Evolutionary conservation across 35 echinoderm and acorn worm genomes (phyloP), one percentile per base, ranked within the genome.

Genomic region (Nesometra sesokonis): DNA sequence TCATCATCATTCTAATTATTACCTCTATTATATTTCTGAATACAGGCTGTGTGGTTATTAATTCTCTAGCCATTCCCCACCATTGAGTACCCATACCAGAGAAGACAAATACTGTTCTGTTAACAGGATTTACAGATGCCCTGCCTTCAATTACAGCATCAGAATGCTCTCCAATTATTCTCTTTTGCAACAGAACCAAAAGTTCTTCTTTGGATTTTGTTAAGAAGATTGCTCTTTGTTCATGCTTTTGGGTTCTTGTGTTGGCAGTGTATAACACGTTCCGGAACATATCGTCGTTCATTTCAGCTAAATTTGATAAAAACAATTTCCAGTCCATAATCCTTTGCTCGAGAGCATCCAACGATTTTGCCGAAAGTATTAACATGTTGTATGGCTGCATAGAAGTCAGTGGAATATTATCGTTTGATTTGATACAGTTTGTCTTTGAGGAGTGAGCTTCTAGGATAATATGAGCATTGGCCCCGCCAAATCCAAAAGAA

Each of bases 51-150:
- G 82, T 47, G 1, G 47, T 67, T 76, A 94, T 91, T 35, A 94
- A 35, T 35, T 94, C 35, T 81, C 93, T 87, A 19, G 84, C 86
- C 93, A 94, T 91, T 8, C 85, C 93, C 93, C 93, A 94, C 93
- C 89, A 94, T 82, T 94, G 93, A 17, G 93, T 94, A 8, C 93
- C 92, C 89, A 91, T 94, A 17, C 93, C 89, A 77, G 89, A 85
- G 57, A 94, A 94, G 15, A 91, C 88, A 57, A 85, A 93, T 1
- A 85, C 91, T 21, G 88, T 27, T 32, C 82, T n/a, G 32, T 83
- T 83, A 19, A 37, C 32, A 33, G 33, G 37, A 15, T 78, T 67
- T 35, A 23, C 78, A n/a, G 27, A 27, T 78, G 67, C 35, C 78
- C 78, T 86, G 32, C 85, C 85, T 35, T 86, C 76, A 37, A 86